A percentile compares a stretch with the other conserved stretches of the same genome.
Conservation (phyloP, 2,888 invertebrate species). For the Agrochola circellaris region DNA sequence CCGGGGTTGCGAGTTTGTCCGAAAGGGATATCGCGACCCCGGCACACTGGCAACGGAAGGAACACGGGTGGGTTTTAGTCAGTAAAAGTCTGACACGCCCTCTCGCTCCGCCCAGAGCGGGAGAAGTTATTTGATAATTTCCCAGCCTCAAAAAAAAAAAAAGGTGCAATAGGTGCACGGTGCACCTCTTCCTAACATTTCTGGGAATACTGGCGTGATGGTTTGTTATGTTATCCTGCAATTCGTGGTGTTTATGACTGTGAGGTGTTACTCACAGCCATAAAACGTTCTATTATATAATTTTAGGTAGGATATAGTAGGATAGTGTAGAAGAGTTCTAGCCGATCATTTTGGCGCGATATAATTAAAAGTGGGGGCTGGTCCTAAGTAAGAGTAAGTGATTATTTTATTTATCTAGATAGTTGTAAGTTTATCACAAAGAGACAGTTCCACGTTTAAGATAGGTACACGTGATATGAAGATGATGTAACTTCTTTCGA, state of each 20-base stretch:
- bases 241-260: too few relatives aligned
- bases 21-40: too few relatives aligned
- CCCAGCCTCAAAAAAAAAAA: too few relatives aligned
- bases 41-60: too few relatives aligned
- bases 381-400: neutral
- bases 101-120: too few relatives aligned
- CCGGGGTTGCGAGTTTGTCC: too few relatives aligned
- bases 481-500: conserved; percentile 41
- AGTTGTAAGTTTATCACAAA: conserved; percentile 27
- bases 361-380: neutral
- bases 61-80: too few relatives aligned
- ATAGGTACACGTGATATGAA: conserved; percentile 29
- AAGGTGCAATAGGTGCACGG: neutral
- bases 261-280: too few relatives aligned
- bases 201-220: neutral
- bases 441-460: neutral
- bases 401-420: neutral
- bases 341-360: neutral
- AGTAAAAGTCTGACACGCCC: too few relatives aligned
- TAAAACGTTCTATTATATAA: too few relatives aligned
- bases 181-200: neutral
- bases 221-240: neutral
- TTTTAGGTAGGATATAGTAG: too few relatives aligned
- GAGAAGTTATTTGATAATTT: too few relatives aligned
- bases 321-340: neutral